Conservation (phyloP, 2,888 invertebrate genomes). For the Brachycybe producta region DNA sequence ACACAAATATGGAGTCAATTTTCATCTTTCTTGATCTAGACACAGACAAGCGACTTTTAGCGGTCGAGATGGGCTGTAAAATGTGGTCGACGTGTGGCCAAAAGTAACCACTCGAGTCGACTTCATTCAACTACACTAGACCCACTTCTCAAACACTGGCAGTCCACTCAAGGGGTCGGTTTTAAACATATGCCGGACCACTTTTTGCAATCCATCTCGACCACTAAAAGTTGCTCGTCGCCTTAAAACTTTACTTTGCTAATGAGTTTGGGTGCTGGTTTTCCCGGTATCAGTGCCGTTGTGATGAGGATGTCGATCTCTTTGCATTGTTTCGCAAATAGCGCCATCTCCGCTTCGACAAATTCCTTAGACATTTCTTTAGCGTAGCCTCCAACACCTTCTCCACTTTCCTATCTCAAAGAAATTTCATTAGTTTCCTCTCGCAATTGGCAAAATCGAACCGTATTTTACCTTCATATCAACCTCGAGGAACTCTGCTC, state of each 20-base stretch:
- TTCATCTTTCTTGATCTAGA: too few relatives aligned
- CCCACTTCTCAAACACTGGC: too few relatives aligned
- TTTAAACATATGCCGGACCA: too few relatives aligned
- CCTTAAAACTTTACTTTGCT: background rate
- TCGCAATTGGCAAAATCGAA: conserved; percentile 14
- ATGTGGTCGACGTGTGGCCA: too few relatives aligned
- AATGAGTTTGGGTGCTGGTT: conserved; percentile 64
- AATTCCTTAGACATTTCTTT: conserved; percentile 78
- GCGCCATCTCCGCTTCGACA: conserved; percentile 67
- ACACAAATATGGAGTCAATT: too few relatives aligned
- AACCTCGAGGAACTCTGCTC: conserved; percentile 74
- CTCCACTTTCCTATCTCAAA: conserved; percentile 38
- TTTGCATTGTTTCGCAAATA: conserved; percentile 72
- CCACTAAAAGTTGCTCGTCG: too few relatives aligned
- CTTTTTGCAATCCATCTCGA: too few relatives aligned
- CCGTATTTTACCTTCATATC: conserved; percentile 55
- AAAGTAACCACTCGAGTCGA: too few relatives aligned
- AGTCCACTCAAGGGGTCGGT: too few relatives aligned
- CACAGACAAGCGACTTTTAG: too few relatives aligned
- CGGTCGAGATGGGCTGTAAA: too few relatives aligned
- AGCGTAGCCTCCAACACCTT: conserved; percentile 59
- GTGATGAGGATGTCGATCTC: conserved; percentile 75
- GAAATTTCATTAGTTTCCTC: background rate
- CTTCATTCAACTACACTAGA: too few relatives aligned
- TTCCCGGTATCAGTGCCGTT: conserved; percentile 82